phyloP scores from a whole-genome alignment of 1,140 invertebrate genomes.

The Ptiloglossa arizonensis region DNA sequence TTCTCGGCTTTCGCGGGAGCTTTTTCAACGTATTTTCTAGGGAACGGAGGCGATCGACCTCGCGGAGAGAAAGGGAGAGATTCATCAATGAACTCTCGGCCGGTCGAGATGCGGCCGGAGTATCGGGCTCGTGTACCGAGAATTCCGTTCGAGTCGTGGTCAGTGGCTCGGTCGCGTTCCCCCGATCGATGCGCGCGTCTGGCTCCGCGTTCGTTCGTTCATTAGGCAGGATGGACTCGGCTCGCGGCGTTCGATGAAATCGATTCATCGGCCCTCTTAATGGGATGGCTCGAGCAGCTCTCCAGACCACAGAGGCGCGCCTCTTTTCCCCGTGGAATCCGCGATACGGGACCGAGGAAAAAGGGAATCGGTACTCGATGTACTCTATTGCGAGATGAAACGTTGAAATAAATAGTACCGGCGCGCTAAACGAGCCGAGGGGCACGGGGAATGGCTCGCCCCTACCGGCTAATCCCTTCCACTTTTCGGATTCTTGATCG shows the following conservation, averaged over 20 bases:
- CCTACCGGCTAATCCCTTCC: no score
- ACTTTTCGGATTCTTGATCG: no score
- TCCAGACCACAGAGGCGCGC: neutral
- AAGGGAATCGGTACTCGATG: constrained; percentile 9
- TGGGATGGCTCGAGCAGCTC: constrained; percentile 21
- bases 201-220: constrained; percentile 42
- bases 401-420: no score
- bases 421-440: no score
- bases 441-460: no score
- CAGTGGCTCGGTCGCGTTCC: constrained; percentile 1
- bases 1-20: neutral
- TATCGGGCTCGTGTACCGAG: constrained; percentile 42
- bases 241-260: constrained; percentile 58
- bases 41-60: constrained; percentile 55
- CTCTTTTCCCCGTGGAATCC: neutral
- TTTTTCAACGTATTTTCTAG: constrained; percentile 55
- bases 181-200: constrained; percentile 37
- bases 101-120: no score
- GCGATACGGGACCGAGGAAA: neutral
- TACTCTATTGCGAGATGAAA: no score
- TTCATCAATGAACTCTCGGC: constrained; percentile 59
- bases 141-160: constrained; percentile 35
- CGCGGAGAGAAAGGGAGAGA: constrained; percentile 27
- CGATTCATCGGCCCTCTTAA: constrained; percentile 59
- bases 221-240: constrained; percentile 38